Base-by-base conservation (phyloP, 2,797 vertebrate species). In the Agapornis canus region DNA sequence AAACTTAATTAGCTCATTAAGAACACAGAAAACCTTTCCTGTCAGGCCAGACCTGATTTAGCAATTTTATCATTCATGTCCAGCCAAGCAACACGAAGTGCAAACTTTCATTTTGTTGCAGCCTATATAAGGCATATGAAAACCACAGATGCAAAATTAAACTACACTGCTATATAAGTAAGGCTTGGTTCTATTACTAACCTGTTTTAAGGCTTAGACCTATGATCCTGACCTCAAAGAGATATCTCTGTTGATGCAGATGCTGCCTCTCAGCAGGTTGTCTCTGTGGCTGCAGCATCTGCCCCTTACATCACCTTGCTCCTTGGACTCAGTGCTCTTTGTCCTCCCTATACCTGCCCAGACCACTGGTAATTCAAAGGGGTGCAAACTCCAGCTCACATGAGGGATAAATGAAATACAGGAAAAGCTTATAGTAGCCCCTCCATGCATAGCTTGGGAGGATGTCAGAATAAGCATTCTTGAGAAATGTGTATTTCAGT, bases 1-100 rank as follows among this genome's bases (percentile, higher is more conserved):
- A 93, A 88, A 89, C 48, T 39, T 47, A 91, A 94, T 89, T 82
- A 95, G 76, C 76, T 93, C 72, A 89, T 95, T 83, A 93, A 88
- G 78, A 81, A 93, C 85, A 92, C 13, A 92, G 56, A 82, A 88
- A 94, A 89, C 72, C 37, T 73, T n/a, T 85, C 26, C 40, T 66
- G 29, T 78, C 72, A 89, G 54, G 61, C 40, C 65, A 91, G 72
- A 80, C 13, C 17, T 47, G 57, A 89, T 83, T 89, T 48, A 87
- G n/a, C 22, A 83, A 66, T 87, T 93, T 65, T 63, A 93, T 86
- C 77, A 65, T 87, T 88, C 71, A 26, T 45, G 51, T 72, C 76
- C 45, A 73, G 40, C 37, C 60, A 73, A 40, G 22, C 35, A 76
- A 80, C 9, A 52, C 26, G 70, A 93, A 72, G 4, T 45, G 68